Conservation (phyloP, 2,113 vertebrate species). For the Chinchilla lanigera region DNA sequence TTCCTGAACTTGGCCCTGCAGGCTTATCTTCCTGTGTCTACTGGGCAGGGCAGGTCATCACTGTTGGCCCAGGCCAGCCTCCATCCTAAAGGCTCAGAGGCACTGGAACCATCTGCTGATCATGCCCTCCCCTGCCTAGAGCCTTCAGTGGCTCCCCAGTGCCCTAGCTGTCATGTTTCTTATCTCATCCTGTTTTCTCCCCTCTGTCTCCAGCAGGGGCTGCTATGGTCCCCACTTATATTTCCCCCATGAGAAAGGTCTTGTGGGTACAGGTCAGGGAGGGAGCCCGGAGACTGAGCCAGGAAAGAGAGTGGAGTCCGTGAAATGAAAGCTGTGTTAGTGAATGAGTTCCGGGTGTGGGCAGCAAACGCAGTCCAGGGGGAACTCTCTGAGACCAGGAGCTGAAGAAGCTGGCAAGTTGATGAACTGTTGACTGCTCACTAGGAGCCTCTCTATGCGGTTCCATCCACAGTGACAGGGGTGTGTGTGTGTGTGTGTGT, state of each 20-base stretch:
- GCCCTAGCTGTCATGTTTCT: rapidly evolving
- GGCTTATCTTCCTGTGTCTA: not conserved
- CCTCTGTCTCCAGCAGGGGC: not conserved
- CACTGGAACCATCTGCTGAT: not conserved
- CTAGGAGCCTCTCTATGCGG: not conserved
- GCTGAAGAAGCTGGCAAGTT: rapidly evolving
- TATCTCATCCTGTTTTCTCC: not conserved
- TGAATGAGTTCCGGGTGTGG: not conserved
- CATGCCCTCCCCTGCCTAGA: rapidly evolving
- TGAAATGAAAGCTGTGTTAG: rapidly evolving
- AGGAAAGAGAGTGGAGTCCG: not conserved
- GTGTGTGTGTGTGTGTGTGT: no score
- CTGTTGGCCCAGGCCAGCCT: not conserved
- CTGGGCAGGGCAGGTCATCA: not conserved
- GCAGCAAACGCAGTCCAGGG: no score
- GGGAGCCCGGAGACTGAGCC: rapidly evolving
- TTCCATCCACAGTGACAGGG: not conserved
- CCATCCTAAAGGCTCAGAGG: not conserved
- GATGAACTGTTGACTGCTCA: not conserved
- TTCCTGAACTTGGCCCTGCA: not conserved
- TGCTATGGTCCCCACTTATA: rapidly evolving
- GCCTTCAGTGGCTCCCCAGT: not conserved
- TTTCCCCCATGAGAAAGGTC: not conserved
- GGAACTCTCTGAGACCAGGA: not conserved
- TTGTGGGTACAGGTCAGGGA: not conserved